Percentiles rank a stretch among this genome's conserved stretches.
phyloP scores from a whole-genome alignment of 1,140 invertebrate species.

The Catajapyx aquilonaris region DNA sequence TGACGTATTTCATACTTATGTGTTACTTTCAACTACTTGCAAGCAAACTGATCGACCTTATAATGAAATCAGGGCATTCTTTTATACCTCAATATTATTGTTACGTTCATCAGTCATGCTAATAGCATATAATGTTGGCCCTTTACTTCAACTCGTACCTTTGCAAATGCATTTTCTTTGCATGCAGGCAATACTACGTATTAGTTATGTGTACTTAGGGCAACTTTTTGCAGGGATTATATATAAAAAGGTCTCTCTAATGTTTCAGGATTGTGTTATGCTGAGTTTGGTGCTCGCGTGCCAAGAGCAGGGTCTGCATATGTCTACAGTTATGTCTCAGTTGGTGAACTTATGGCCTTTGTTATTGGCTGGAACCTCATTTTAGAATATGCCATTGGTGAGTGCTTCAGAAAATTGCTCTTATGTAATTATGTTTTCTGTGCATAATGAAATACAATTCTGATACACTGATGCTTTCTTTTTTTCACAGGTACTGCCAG shows the following conservation, averaged over 20 bases:
- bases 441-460: neutral
- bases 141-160: too few relatives aligned
- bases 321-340: conserved; percentile 71
- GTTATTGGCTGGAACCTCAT: conserved; percentile 76
- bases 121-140: too few relatives aligned
- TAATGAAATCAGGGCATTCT: too few relatives aligned
- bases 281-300: conserved; percentile 73
- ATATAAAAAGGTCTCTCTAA: conserved; percentile 21
- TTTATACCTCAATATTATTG: too few relatives aligned
- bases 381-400: conserved; percentile 74
- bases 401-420: conserved; percentile 15
- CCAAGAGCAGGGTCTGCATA: conserved; percentile 74
- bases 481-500: conserved; percentile 24
- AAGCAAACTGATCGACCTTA: too few relatives aligned
- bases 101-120: too few relatives aligned
- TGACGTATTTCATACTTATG: too few relatives aligned
- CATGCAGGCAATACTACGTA: too few relatives aligned
- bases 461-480: neutral
- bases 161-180: too few relatives aligned
- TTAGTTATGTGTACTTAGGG: too few relatives aligned
- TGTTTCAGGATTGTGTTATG: conserved; percentile 56
- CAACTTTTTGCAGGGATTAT: too few relatives aligned
- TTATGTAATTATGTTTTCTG: neutral
- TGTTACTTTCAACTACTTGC: too few relatives aligned
- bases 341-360: conserved; percentile 62